A percentile compares a stretch with the other conserved stretches of the same genome.
These are phyloP conservation scores for Drosophila nebulosa DNA, from an alignment of 1,140 invertebrate genomes.

Conservation along the genomic window DNA sequence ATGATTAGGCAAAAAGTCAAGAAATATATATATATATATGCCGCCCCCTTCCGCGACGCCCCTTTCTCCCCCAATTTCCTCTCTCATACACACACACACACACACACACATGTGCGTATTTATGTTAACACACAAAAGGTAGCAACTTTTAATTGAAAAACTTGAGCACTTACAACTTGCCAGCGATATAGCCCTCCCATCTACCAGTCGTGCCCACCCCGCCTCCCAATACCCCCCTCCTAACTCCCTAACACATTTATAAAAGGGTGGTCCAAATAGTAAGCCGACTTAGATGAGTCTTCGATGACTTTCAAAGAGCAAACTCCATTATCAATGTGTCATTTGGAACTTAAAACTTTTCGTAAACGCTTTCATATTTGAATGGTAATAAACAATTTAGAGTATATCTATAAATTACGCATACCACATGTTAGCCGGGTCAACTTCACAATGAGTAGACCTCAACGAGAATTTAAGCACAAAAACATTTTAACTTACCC, in stretches of 20 bases:
- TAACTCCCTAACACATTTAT: not conserved
- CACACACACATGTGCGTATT: conserved; percentile 63
- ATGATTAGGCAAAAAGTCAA: conserved; percentile 51
- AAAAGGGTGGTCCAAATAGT: not conserved
- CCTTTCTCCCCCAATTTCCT: not conserved
- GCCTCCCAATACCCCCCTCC: not conserved
- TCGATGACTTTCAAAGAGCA: too few relatives aligned
- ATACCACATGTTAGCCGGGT: not conserved
- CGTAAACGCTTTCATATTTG: too few relatives aligned
- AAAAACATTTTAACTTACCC: too few relatives aligned
- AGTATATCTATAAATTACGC: not conserved
- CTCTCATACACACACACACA: conserved; percentile 14
- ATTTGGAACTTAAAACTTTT: too few relatives aligned
- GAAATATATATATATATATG: conserved; percentile 25
- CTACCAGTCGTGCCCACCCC: not conserved
- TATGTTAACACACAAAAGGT: conserved; percentile 78
- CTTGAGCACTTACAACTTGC: conserved; percentile 78
- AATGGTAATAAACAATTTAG: too few relatives aligned
- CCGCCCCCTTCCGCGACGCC: not conserved
- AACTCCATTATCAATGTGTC: too few relatives aligned
- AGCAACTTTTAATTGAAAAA: conserved; percentile 79
- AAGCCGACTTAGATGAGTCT: not conserved
- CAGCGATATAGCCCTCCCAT: conserved; percentile 14
- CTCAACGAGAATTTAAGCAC: too few relatives aligned
- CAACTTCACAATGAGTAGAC: not conserved